Base-by-base conservation (phyloP, 2,888 invertebrate species). In the Erebia ligea region DNA sequence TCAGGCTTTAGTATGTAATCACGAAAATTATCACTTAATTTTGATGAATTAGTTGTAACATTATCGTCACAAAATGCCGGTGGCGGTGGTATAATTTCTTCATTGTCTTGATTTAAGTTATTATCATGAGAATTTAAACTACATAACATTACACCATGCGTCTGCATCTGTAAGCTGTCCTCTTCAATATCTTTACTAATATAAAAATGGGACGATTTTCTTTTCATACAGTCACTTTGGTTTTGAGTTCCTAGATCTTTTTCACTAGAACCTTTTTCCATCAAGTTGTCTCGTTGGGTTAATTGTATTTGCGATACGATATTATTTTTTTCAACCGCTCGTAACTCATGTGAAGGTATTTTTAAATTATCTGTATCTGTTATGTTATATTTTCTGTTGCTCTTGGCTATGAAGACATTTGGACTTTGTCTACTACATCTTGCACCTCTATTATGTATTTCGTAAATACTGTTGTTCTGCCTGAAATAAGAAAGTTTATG, bases 31-130 rank as follows among this genome's bases (percentile, higher is more conserved):
- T 65, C 34, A 52, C 42, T 15, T 3, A 50, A 19, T 64, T 45
- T 1, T 59, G 59, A 40, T 9, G 19, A 42, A 21, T 9, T 42
- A 13, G 13, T 21, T 15, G 3, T 50, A 69, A 19, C 50, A 8
- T 65, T 70, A 58, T 52, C 48, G 15, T 63, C 50, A 25, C 40
- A 10, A 17, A 42, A 40, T 10, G 42, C 59, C 11, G 59, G 59
- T 9, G 59, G 59, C 10, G 59, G 59, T 3, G 40, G 40, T 25
- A 59, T 59, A 40, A 59, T 40, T 42, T 25, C 9, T 17, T 42
- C 59, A 40, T 42, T 25, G 11, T 11, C 9, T 59, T 11, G 40
- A 42, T 17, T n/a, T 34, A 34, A 3, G n/a, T 8, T n/a, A 40
- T 17, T 4, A 17, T 59, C 25, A 40, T 17, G 9, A 3, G 17